Evolutionary conservation across 2,888 invertebrate genomes (phyloP).

Genomic region (Bimastos eiseni): DNA sequence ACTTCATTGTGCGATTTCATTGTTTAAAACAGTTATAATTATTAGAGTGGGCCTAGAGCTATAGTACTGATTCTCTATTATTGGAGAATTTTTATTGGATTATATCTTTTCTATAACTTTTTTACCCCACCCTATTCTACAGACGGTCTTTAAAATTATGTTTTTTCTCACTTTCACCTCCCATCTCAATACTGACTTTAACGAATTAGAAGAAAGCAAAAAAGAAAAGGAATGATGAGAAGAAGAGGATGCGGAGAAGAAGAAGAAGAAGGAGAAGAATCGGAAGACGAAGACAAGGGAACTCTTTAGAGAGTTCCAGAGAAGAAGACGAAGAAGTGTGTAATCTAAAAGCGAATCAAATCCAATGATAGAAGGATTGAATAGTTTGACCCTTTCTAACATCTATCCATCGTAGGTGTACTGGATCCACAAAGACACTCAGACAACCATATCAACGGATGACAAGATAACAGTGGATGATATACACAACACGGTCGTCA

Average conservation of each 20-base stretch:
- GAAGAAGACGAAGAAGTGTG: background rate
- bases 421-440: conserved; percentile 41
- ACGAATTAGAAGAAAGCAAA: background rate
- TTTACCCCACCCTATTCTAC: too few species aligned
- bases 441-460: conserved; percentile 39
- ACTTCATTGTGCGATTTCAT: too few species aligned
- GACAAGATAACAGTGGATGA: conserved; percentile 43
- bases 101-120: too few species aligned
- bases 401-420: conserved; percentile 39
- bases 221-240: background rate
- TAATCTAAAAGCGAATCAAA: background rate
- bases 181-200: background rate
- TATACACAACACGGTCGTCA: conserved; percentile 38
- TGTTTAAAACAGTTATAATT: too few species aligned
- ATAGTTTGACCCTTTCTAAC: too few species aligned
- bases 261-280: background rate
- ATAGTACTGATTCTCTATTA: too few species aligned
- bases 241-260: background rate
- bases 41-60: too few species aligned
- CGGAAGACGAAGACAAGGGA: too few species aligned
- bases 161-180: background rate
- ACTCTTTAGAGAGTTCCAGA: background rate
- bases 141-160: too few species aligned
- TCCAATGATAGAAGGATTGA: too few species aligned
- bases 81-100: too few species aligned